Evolutionary conservation across 2,797 vertebrate genomes (phyloP).

Genomic region (Arctocebus calabarensis): DNA sequence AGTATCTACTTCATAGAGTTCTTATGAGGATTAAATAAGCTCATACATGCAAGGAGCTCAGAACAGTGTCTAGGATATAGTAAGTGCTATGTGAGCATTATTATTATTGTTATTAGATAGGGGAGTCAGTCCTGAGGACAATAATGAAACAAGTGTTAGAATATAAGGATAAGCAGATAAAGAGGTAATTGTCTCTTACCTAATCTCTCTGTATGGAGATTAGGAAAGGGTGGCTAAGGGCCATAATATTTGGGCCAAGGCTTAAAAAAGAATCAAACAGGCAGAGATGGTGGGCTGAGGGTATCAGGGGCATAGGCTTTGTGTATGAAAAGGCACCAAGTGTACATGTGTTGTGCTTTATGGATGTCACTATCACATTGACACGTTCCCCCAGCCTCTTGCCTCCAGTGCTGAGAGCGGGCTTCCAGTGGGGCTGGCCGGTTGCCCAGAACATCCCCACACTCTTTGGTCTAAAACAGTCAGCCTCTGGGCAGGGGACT

Average conservation of each 20-base stretch:
- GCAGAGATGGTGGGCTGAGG: neutral
- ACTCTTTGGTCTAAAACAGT: neutral
- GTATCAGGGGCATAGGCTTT: neutral
- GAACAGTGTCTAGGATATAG: neutral
- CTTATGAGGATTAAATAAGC: neutral
- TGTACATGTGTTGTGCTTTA: neutral
- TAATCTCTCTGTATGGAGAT: neutral
- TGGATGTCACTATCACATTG: neutral
- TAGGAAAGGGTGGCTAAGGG: neutral
- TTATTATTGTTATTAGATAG: neutral
- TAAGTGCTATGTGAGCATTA: neutral
- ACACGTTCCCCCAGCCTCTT: neutral
- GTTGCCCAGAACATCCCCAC: neutral
- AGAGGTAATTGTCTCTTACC: neutral
- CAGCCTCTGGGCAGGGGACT: neutral
- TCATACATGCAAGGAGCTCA: neutral
- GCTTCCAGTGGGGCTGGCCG: neutral
- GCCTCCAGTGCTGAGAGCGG: neutral
- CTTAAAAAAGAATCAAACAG: neutral
- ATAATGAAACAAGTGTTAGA: neutral
- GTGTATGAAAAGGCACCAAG: fast-evolving
- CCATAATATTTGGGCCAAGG: neutral
- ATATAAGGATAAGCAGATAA: neutral
- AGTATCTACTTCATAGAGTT: neutral
- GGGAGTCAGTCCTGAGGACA: neutral